Conservation (phyloP, 1,140 invertebrate genomes). For the Tenebrio molitor region DNA sequence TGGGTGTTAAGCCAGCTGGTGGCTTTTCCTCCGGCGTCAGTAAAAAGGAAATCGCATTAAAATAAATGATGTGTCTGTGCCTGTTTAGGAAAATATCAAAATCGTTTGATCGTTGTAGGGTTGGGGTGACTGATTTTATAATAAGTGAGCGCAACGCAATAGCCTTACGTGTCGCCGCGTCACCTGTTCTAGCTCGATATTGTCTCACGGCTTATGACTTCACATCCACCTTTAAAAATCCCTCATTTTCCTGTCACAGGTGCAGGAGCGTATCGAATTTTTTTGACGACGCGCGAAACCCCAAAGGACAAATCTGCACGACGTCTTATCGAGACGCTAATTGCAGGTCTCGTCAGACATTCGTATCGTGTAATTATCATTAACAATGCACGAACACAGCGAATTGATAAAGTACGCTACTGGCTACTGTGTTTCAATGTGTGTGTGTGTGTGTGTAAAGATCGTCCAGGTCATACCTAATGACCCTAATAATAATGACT, state of each 20-base stretch:
- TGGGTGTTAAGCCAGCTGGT: no score
- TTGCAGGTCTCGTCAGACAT: neutral
- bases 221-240: slow-evolving; percentile 53
- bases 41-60: no score
- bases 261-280: neutral
- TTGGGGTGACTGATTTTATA: slow-evolving; percentile 59
- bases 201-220: slow-evolving; percentile 63
- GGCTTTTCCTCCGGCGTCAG: no score
- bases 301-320: no score
- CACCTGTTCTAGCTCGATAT: slow-evolving; percentile 62
- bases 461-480: slow-evolving; percentile 53
- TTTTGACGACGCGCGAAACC: neutral
- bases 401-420: slow-evolving; percentile 3
- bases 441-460: slow-evolving; percentile 19
- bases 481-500: slow-evolving; percentile 60
- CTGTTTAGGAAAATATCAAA: slow-evolving; percentile 46
- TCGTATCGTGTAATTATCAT: slow-evolving; percentile 2
- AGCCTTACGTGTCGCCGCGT: slow-evolving; percentile 60
- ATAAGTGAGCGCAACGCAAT: slow-evolving; percentile 57
- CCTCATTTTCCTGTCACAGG: slow-evolving; percentile 39
- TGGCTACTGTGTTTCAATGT: no score
- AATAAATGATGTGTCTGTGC: slow-evolving; percentile 11
- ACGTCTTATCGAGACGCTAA: neutral
- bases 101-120: slow-evolving; percentile 56
- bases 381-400: slow-evolving; percentile 8